These are phyloP conservation scores for Umimayanthus chanpuru DNA, from an alignment of 92 coral and sea anemone genomes.

Conservation along the genomic window DNA sequence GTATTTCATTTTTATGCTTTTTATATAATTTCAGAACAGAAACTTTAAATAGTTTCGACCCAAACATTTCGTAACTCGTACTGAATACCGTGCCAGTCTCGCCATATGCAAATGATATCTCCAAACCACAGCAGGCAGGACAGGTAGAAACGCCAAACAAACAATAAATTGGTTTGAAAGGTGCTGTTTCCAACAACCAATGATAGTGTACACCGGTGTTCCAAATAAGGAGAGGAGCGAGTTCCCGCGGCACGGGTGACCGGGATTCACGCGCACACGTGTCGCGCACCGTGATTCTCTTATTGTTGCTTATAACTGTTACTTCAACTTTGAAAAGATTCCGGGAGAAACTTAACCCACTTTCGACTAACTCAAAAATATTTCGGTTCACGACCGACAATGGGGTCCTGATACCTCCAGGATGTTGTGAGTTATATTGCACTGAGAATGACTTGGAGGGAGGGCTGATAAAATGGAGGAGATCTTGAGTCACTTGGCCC, in stretches of 20 bases:
- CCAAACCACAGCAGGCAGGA: not conserved
- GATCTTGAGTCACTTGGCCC: conserved; percentile 77
- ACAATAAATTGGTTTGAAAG: conserved; percentile 14
- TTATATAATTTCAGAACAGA: not conserved
- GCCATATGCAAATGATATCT: not conserved
- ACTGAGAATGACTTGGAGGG: not conserved
- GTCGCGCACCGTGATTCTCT: conserved; percentile 73
- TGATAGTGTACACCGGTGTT: not conserved
- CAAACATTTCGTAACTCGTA: too few relatives aligned
- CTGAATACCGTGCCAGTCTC: not conserved
- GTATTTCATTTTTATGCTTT: too few relatives aligned
- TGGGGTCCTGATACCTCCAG: not conserved
- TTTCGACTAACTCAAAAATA: not conserved
- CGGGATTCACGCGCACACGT: conserved; percentile 66
- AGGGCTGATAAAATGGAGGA: conserved; percentile 79
- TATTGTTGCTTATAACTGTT: conserved; percentile 64
- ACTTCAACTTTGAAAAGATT: conserved; percentile 23
- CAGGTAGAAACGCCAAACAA: conserved; percentile 22
- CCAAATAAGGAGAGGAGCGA: conserved; percentile 36
- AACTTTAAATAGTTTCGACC: not conserved
- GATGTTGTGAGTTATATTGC: conserved; percentile 24
- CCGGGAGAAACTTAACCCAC: conserved; percentile 5
- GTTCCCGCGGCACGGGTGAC: conserved; percentile 44
- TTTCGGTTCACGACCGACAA: not conserved
- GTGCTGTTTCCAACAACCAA: conserved; percentile 18